Evolutionary conservation across 1,140 invertebrate genomes (phyloP), one percentile per base, ranked within the genome.

Genomic region (Sycophaga agraensis): DNA sequence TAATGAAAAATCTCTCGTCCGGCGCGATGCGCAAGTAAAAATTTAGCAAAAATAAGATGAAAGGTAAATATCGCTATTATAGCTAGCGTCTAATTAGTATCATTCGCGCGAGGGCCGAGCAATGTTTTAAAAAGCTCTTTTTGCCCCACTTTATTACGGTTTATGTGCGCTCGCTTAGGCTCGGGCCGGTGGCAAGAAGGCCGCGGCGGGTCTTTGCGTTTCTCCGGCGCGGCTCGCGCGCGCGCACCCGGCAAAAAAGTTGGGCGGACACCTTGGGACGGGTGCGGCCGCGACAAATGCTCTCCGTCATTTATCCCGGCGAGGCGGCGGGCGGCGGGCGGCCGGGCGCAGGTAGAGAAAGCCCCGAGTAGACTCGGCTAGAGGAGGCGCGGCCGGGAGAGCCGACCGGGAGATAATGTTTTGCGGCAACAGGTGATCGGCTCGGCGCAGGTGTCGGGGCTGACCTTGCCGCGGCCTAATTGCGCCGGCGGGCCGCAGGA

Each of bases 381-480:
- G 28, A 4, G 28, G 28, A 63, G 55, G 65, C 62, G 28, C 64
- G 56, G 64, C 72, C 17, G n/a, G 51, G 63, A 59, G 58, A n/a
- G n/a, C 55, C 63, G 64, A 51, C 56, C 64, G 63, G 67, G 55
- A 66, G 76, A 79, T 79, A 79, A 78, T 79, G 79, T 79, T 79
- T 80, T 80, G 77, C 74, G 66, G 78, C 78, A 80, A 81, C 79
- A 81, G 79, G 79, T 81, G 78, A 80, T 11, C 70, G n/a, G n/a
- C n/a, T n/a, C n/a, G n/a, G n/a, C n/a, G 73, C 79, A 81, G 79
- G 77, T 80, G 79, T 72, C 75, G 74, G 70, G 76, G 76, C 75
- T 79, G 77, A 76, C n/a, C n/a, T 78, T 74, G 73, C 73, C 75
- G 28, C 28, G 4, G 6, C 71, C 77, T 68, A 65, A 77, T 76